Conservation (phyloP, 2,113 vertebrate species). For the Colossoma macropomum region DNA sequence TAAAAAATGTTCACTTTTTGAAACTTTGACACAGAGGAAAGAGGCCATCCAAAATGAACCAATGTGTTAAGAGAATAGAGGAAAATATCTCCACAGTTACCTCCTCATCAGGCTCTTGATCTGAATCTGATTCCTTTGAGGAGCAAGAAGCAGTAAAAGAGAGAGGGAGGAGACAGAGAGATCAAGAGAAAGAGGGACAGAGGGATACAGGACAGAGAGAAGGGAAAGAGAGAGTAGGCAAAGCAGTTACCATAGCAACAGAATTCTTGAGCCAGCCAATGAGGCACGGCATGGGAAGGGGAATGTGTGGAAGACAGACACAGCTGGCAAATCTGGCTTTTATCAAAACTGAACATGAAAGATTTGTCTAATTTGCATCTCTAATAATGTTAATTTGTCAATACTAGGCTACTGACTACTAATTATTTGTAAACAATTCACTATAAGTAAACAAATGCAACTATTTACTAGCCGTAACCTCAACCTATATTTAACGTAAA, state of each 20-base stretch:
- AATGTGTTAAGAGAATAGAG: conserved; percentile 45
- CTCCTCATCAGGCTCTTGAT: conserved; percentile 95
- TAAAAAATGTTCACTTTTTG: too few species aligned
- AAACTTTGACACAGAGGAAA: conserved; percentile 7
- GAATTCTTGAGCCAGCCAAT: conserved; percentile 45
- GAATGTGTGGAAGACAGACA: conserved; percentile 24
- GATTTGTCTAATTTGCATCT: background rate
- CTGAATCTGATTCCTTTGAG: conserved; percentile 96
- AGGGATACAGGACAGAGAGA: conserved; percentile 62
- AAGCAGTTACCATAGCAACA: conserved; percentile 70
- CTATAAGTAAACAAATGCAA: too few species aligned
- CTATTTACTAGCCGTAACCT: too few species aligned
- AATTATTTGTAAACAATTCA: background rate
- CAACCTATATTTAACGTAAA: too few species aligned
- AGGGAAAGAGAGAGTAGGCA: conserved; percentile 73
- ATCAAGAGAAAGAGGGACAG: conserved; percentile 72
- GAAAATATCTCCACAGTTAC: conserved; percentile 79
- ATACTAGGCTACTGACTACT: too few species aligned
- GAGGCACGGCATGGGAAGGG: conserved; percentile 18
- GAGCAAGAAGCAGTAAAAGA: conserved; percentile 79
- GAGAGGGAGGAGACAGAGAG: conserved; percentile 63
- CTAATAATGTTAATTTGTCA: too few species aligned
- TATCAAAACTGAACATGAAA: background rate
- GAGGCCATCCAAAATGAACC: conserved; percentile 49
- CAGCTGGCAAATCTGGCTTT: background rate